Evolutionary conservation across 2,797 vertebrate species (phyloP), one percentile per base, ranked within the genome.

Genomic region (Mus minutoides): DNA sequence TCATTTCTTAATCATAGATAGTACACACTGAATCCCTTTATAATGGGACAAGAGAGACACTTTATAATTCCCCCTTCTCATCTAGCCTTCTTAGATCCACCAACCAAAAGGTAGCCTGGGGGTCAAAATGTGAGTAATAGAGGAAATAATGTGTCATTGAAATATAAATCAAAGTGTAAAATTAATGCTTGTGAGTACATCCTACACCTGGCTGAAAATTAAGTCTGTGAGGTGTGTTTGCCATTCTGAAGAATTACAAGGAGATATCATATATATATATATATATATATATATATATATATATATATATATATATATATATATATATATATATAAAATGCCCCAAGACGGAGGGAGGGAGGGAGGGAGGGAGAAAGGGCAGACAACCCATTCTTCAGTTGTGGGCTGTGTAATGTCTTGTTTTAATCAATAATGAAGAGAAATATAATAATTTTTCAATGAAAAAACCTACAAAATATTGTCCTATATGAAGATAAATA

Each of bases 91-190:
- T 86, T 82, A 34, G 1, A 87, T 21, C n/a, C 12, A 67, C 34
- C 40, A 91, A 58, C n/a, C 34, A 52, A 80, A 54, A 88, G 6
- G 1, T 62, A 11, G 2, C 4, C 17, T 31, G n/a, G 31, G 85
- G n/a, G 43, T 54, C 31, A 67, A 75, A 80, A 52, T 91, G 40
- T 43, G 31, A 93, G 14, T 58, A 91, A 19, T 40, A 60, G 49
- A 52, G 80, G 52, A 85, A 83, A 58, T 77, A 79, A 84, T 7
- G 24, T 3, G 11, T 3, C 60, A 58, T 10, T 84, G 40, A 84
- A 92, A 37, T 60, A 46, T 34, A 76, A 78, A 7, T 9, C 73
- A 88, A 96, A 58, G 34, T 67, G 54, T 21, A 88, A 96, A 76
- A 78, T 58, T 92, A 83, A 88, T 52, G 24, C 5, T 6, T 24